Percentiles rank a stretch among this genome's conserved stretches.
phyloP scores from a whole-genome alignment of 2,113 vertebrate genomes.

The Garra rufa region DNA sequence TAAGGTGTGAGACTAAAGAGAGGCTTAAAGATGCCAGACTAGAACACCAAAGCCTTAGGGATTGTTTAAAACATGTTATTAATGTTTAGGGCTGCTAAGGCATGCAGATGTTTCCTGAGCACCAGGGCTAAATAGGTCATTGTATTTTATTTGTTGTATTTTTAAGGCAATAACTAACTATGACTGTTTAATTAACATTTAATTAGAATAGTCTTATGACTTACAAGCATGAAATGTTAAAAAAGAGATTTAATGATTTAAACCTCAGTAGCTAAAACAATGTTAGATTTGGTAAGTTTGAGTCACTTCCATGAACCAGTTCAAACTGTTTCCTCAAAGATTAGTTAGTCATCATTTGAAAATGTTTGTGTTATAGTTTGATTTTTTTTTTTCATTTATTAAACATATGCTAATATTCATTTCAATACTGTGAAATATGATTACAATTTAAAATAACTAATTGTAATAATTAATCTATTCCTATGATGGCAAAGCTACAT shows the following conservation, averaged over 20 bases:
- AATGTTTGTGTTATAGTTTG: background rate
- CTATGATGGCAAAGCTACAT: too few species aligned
- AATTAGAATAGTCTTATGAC: background rate
- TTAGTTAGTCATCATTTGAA: background rate
- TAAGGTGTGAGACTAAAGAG: constrained; percentile 18
- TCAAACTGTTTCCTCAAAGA: background rate
- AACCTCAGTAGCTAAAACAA: background rate
- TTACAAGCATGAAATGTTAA: background rate
- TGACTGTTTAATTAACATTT: background rate
- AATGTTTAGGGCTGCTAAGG: background rate
- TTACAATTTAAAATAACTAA: too few species aligned
- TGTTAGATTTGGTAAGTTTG: background rate
- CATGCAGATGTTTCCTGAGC: background rate
- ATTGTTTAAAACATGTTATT: constrained; percentile 8
- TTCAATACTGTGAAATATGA: too few species aligned
- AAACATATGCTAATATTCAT: too few species aligned
- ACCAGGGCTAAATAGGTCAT: background rate
- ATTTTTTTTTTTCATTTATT: too few species aligned
- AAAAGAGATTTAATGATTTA: background rate
- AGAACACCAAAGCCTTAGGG: constrained; percentile 17
- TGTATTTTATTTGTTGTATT: background rate
- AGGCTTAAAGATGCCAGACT: background rate
- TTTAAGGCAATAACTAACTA: background rate
- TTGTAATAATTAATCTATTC: too few species aligned
- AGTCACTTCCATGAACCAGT: background rate